Evolutionary conservation across 2,888 invertebrate species (phyloP), one percentile per base, ranked within the genome.

Genomic region (Athalia rosae): DNA sequence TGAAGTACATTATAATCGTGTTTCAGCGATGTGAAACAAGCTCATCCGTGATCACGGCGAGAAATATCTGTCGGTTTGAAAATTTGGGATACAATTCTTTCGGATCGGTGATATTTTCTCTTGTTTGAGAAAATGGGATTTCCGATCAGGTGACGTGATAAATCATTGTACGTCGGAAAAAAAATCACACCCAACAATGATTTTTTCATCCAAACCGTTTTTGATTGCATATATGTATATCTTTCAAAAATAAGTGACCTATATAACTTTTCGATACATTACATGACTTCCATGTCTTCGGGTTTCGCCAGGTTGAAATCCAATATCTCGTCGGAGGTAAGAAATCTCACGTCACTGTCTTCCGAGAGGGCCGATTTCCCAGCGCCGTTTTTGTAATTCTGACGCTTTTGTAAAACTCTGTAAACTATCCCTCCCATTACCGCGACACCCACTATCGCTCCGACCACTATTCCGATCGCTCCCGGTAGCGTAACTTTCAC

Each of bases 301-400:
- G 90, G 89, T 58, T 86, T 87, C 3, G 91, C 90, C 69, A 92
- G 80, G 78, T 88, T 91, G 80, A 93, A 92, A 84, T 93, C 92
- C 13, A 93, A 84, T 56, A 90, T 87, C 82, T 93, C 93, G 77
- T 92, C 92, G 45, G 91, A 90, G 1, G 92, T 92, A 61, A 93
- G 87, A 84, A 91, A 93, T 78, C 92, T 85, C 0, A 93, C 92
- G 81, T 93, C 93, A 73, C 92, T 92, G 80, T 91, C 91, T 48
- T 91, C 91, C n/a, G 88, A 87, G 7, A 89, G 84, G 11, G 86
- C 86, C 15, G 88, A 88, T 11, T 85, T 83, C 59, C 83, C 86
- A n/a, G 82, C 79, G 7, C 84, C 81, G 28, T 87, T 81, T 78
- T 88, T 87, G 76, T 86, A 87, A 15, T 81, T 83, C 77, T 84